Base-by-base conservation (phyloP, 2,113 vertebrate species). In the Epinephelus lanceolatus region DNA sequence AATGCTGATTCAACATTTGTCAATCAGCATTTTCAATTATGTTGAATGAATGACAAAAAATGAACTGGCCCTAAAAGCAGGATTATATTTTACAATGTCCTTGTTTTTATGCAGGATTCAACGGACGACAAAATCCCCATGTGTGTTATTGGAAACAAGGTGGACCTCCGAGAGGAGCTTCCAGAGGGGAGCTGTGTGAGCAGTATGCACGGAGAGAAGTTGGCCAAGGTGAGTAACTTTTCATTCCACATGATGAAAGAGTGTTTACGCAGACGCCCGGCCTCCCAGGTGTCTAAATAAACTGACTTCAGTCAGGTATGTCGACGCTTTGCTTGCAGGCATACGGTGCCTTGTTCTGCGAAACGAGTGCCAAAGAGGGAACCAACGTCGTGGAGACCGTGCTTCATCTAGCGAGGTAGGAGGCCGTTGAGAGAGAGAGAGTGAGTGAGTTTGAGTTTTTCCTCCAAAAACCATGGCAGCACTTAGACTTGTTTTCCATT, bases 311-410 rank as follows among this genome's bases (percentile, higher is more conserved):
- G 40, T 80, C 60, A 40, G 56, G 51, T 57, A 55, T 80, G 81
- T 62, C 1, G 1, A 12, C 76, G 18, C 75, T 51, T 85, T 88
- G 37, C 84, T 80, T 66, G 3, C 81, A 96, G 96, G 83, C 88
- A 14, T 96, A 96, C 59, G 93, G 91, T 1, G 94, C 95, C n/a
- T 85, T 94, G 63, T 96, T 96, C 93, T 96, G 95, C 0, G 93
- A 96, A 86, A 95, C 95, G 9, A 96, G 96, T 17, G 92, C 95
- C 81, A 97, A 96, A 85, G 95, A 96, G 0, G 90, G 95, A 62
- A 95, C 92, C 40, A 95, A 87, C 0, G 72, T 87, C 5, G 92
- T 93, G 1, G 95, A 96, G 79, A 93, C 92, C 0, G 94, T 94
- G 81, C 94, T 95, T 71, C 95, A 95, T 79, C 92, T 94, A 0